Percentiles rank a stretch among this genome's conserved stretches.
These are phyloP conservation scores for Syngnathus typhle DNA, from an alignment of 2,113 vertebrate species.

Conservation along the genomic window DNA sequence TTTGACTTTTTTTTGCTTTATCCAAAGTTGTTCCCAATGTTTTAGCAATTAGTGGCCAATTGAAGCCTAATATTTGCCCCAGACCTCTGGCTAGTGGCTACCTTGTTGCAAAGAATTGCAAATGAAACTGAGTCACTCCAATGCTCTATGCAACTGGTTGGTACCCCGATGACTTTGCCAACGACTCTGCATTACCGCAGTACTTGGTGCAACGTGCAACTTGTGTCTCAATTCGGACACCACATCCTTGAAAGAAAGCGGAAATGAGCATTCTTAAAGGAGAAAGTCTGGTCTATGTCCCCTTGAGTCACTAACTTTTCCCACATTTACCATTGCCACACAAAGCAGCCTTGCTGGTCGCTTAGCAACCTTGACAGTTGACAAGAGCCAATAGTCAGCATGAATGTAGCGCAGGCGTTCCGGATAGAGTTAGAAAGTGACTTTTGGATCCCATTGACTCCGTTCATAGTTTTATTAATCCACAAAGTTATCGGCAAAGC, in stretches of 20 bases:
- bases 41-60: neutral
- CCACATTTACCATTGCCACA: neutral
- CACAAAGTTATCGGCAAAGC: neutral
- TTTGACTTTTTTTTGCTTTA: conserved; percentile 1
- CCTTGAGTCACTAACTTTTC: neutral
- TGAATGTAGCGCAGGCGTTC: neutral
- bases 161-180: neutral
- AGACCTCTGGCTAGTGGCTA: neutral
- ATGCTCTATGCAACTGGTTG: neutral
- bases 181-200: neutral
- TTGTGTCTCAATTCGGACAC: neutral
- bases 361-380: neutral
- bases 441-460: neutral
- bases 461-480: neutral
- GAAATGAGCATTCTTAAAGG: neutral
- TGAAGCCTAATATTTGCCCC: neutral
- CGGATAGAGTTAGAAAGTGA: neutral
- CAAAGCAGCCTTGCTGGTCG: neutral
- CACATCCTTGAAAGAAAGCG: conserved; percentile 1
- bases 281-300: conserved; percentile 4
- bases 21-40: neutral
- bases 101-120: neutral
- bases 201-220: neutral
- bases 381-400: neutral
- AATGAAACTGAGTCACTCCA: neutral